Percentiles rank a stretch among this genome's conserved stretches.
Conservation (phyloP, 1,140 invertebrate species). For the Drosophila gunungcola region DNA sequence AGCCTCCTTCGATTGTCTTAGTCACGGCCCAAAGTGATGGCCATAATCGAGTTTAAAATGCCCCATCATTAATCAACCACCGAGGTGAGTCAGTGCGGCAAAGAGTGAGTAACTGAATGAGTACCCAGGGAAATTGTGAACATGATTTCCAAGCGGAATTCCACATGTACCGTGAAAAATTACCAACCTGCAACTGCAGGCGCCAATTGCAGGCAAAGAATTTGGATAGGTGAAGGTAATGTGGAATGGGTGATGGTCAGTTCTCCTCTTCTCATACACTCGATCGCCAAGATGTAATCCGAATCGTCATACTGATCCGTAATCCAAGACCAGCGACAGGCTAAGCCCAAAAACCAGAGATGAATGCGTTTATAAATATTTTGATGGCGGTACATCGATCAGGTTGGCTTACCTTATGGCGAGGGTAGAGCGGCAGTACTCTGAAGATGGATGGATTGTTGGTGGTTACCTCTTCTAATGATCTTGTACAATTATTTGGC, state of each 20-base stretch:
- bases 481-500: conserved; percentile 74
- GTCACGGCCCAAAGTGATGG: conserved; percentile 44
- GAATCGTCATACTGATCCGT: conserved; percentile 25
- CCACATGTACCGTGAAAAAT: conserved; percentile 58
- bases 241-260: not conserved
- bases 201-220: conserved; percentile 66
- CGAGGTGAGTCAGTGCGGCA: conserved; percentile 26
- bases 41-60: conserved; percentile 74
- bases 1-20: conserved; percentile 34
- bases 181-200: conserved; percentile 66
- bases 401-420: conserved; percentile 8
- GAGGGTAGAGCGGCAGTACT: conserved; percentile 11
- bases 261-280: conserved; percentile 25
- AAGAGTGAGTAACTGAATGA: conserved; percentile 30
- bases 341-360: conserved; percentile 14
- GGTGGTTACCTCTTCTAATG: conserved; percentile 61
- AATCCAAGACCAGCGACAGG: conserved; percentile 14
- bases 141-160: conserved; percentile 33
- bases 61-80: conserved; percentile 69
- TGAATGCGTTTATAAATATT: conserved; percentile 83
- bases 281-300: conserved; percentile 28
- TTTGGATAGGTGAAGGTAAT: conserved; percentile 1
- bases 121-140: conserved; percentile 46
- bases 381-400: conserved; percentile 71
- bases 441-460: conserved; percentile 44